Conservation (phyloP, 2,888 invertebrate species). For the Acrobasis repandana region DNA sequence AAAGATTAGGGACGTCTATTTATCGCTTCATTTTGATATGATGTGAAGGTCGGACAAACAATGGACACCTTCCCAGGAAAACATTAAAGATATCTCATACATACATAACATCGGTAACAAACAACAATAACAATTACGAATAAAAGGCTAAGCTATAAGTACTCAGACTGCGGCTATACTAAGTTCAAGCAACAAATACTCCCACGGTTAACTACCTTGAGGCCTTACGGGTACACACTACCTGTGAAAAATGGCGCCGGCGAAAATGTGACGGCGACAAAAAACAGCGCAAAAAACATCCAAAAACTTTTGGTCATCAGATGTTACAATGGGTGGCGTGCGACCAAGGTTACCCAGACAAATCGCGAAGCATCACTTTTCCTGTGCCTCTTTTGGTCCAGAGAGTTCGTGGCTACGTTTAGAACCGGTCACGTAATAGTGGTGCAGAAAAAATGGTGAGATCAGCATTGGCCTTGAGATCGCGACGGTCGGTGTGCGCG, state of each 20-base stretch:
- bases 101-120: not conserved
- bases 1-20: no score
- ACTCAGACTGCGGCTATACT: not conserved
- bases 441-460: slow-evolving; percentile 71
- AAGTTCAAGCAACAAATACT: slow-evolving; percentile 7
- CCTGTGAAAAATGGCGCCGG: slow-evolving; percentile 62
- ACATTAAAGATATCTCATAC: no score
- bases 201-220: slow-evolving; percentile 23
- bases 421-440: slow-evolving; percentile 56
- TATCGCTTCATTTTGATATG: no score
- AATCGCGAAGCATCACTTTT: slow-evolving; percentile 36
- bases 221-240: slow-evolving; percentile 26
- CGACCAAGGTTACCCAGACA: slow-evolving; percentile 48
- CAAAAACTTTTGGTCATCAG: slow-evolving; percentile 53
- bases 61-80: no score
- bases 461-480: slow-evolving; percentile 71
- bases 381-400: slow-evolving; percentile 37
- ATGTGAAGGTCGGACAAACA: no score
- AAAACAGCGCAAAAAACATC: slow-evolving; percentile 51
- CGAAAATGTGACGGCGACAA: slow-evolving; percentile 62
- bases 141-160: not conserved
- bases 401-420: slow-evolving; percentile 41
- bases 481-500: slow-evolving; percentile 49
- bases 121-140: not conserved
- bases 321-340: slow-evolving; percentile 51